phyloP scores from a whole-genome alignment of 2,888 invertebrate species.

The Drosophila multiciliata region DNA sequence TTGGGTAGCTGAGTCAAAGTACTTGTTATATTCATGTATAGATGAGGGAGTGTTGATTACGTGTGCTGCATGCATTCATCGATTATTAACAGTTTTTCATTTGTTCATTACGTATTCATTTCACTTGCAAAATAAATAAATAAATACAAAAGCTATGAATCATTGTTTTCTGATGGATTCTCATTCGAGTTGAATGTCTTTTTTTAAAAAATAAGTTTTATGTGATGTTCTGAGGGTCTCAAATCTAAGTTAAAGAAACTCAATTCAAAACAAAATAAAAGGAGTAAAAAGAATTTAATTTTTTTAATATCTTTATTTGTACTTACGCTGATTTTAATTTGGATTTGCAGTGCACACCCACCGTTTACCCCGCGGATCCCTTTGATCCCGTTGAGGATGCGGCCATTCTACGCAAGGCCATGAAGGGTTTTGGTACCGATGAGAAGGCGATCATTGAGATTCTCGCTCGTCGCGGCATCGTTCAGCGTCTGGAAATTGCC shows the following conservation, averaged over 20 bases:
- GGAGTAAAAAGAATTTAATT: neutral
- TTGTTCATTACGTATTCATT: constrained; percentile 26
- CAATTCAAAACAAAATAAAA: neutral
- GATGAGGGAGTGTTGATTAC: constrained; percentile 14
- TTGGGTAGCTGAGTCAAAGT: constrained; percentile 31
- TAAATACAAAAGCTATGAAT: neutral
- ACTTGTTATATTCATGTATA: neutral
- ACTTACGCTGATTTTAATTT: constrained; percentile 2
- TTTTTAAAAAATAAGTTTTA: neutral
- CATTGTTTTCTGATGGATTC: neutral
- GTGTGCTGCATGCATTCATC: constrained; percentile 22
- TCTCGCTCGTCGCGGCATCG: constrained; percentile 94
- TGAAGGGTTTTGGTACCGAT: constrained; percentile 97
- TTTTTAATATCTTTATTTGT: neutral
- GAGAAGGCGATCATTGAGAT: constrained; percentile 96
- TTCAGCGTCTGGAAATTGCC: constrained; percentile 95
- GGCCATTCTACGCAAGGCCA: constrained; percentile 93
- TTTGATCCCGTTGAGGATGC: constrained; percentile 95
- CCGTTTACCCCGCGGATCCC: constrained; percentile 93
- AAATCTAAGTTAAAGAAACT: neutral
- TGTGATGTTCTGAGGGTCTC: neutral
- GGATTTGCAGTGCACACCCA: constrained; percentile 90
- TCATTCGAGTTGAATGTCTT: neutral
- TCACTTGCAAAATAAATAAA: constrained; percentile 12
- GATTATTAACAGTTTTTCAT: constrained; percentile 22